phyloP scores from a whole-genome alignment of 2,113 vertebrate species.

The Mystacornis crossleyi region DNA sequence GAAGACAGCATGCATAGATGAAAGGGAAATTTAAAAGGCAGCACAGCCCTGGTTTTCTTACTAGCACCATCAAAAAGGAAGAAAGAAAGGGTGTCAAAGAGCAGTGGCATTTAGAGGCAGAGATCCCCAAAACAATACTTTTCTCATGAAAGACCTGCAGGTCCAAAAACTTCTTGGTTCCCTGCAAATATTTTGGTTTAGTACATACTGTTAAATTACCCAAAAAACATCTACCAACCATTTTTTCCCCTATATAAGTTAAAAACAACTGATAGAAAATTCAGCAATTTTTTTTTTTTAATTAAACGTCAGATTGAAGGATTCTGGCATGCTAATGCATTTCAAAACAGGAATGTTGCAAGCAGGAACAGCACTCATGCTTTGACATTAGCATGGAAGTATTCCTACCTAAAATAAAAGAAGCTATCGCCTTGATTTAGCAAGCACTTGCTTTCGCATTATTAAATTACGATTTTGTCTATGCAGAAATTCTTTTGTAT shows the following conservation, averaged over 20 bases:
- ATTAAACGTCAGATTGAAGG: not conserved
- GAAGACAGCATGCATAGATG: not conserved
- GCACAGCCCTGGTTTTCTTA: not conserved
- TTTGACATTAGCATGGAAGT: not conserved
- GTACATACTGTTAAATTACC: not conserved
- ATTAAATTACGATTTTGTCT: not conserved
- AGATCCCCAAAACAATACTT: not conserved
- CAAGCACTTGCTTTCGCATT: not conserved
- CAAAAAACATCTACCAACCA: not conserved
- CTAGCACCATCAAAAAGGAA: not conserved
- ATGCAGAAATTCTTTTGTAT: not conserved
- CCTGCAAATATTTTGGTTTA: not conserved
- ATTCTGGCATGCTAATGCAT: not conserved
- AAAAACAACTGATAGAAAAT: not conserved
- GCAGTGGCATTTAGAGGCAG: not conserved
- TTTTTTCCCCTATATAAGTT: not conserved
- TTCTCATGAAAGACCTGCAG: not conserved
- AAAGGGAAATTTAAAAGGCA: constrained; percentile 20
- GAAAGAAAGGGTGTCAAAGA: not conserved
- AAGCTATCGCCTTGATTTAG: not conserved
- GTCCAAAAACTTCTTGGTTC: not conserved
- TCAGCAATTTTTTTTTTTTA: not conserved
- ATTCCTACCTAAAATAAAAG: not conserved
- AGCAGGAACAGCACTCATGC: not conserved
- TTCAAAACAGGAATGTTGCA: not conserved